Base-by-base conservation (phyloP, 92 coral and sea anemone species). In the Phenganax subtilis region DNA sequence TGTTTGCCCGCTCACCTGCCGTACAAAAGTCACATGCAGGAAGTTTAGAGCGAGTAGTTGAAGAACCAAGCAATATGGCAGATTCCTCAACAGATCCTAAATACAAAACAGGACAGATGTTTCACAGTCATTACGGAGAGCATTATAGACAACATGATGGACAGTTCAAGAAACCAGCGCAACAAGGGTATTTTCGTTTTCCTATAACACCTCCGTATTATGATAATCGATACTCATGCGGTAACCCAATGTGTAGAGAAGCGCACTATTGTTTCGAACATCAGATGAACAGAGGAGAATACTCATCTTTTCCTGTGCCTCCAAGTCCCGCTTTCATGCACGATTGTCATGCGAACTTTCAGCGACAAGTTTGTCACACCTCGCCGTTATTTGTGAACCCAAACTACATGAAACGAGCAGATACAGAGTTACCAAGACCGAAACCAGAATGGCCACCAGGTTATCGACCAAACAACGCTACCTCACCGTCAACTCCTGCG, bases 381-480 rank as follows among this genome's bases (percentile, higher is more conserved):
- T 79, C 83, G 55, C 74, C 83, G 47, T 62, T 64, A 20, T 79
- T 79, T 52, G 65, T 79, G 74, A 79, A 79, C 71, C 83, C 83
- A 7, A 79, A 79, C 69, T 73, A 79, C 74, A 79, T 64, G 62
- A 79, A 30, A 60, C 51, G 83, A 63, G n/a, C 74, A 9, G 92
- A 88, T 64, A 66, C 81, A n/a, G 97, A 91, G 61, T 88, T 96
- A 71, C 92, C 92, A 11, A 91, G 99, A 57, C 99, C 99, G 56
- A 96, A 90, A 85, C 87, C 99, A 7, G 99, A 96, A 86, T 96
- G 99, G 99, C 97, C 99, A 12, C 55, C 84, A 61, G 69, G 88
- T 70, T 75, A 90, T 64, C 83, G 83, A 51, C 62, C 83, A 61
- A 89, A 91, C 10, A 85, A 85, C 65, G 88, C 86, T 72, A 89